Evolutionary conservation across 2,113 vertebrate genomes (phyloP).

Genomic region (Hippocampus guttulatus): DNA sequence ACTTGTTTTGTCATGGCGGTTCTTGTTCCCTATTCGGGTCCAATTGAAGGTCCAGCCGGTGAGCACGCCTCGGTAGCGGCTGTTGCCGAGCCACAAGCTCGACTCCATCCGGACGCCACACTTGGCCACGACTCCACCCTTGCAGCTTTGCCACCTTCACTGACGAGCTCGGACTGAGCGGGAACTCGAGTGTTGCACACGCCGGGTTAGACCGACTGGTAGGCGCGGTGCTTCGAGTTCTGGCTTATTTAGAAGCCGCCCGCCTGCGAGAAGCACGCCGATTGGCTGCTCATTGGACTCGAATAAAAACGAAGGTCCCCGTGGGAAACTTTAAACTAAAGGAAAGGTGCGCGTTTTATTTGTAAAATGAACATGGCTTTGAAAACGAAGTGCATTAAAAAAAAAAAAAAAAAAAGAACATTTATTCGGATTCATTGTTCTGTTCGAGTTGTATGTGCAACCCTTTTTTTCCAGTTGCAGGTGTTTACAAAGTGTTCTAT

Average conservation of each 20-base stretch:
- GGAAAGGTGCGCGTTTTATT: too few species aligned
- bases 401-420: too few species aligned
- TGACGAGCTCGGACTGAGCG: not conserved
- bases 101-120: conserved; percentile 56
- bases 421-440: too few species aligned
- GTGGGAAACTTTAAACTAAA: not conserved
- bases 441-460: too few species aligned
- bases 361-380: not conserved
- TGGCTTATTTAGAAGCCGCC: not conserved
- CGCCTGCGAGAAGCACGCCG: not conserved
- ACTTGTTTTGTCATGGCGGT: conserved; percentile 65
- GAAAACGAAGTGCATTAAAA: not conserved
- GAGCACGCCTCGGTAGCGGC: conserved; percentile 63
- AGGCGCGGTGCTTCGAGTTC: not conserved
- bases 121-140: not conserved
- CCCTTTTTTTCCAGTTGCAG: too few species aligned
- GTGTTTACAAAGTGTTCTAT: too few species aligned
- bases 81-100: conserved; percentile 68
- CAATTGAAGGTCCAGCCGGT: conserved; percentile 73
- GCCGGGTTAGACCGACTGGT: not conserved
- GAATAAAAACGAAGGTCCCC: not conserved
- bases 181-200: not conserved
- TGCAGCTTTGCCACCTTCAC: not conserved
- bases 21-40: conserved; percentile 71
- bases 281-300: not conserved